Evolutionary conservation across 2,113 vertebrate species (phyloP).

Genomic region (Falcunculus frontatus): DNA sequence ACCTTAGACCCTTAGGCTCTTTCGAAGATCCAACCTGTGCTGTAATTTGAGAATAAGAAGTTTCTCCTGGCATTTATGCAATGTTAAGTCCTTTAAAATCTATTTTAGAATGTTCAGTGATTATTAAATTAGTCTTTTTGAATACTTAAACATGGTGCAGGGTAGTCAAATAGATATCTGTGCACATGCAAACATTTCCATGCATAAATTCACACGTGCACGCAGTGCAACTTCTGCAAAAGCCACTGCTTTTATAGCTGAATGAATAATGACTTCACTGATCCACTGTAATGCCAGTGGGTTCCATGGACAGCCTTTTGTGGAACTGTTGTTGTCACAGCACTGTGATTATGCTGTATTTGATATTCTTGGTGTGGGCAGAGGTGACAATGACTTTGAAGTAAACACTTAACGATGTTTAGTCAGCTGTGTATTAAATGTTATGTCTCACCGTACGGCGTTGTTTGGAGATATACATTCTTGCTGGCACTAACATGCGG

Average conservation of each 20-base stretch:
- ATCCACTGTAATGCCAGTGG: not conserved
- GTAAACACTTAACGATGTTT: not conserved
- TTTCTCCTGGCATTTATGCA: not conserved
- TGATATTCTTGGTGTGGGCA: not conserved
- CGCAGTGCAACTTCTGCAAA: not conserved
- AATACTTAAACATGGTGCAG: not conserved
- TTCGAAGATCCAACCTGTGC: not conserved
- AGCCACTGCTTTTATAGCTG: not conserved
- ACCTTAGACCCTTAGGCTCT: not conserved
- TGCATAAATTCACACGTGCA: accelerated
- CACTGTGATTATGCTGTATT: not conserved
- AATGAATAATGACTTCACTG: not conserved
- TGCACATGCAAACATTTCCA: not conserved
- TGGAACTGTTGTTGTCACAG: not conserved
- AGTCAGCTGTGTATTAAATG: not conserved
- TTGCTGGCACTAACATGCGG: not conserved
- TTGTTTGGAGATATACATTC: slow-evolving; percentile 4
- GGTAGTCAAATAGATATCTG: not conserved
- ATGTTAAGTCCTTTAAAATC: not conserved
- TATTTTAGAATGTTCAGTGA: not conserved
- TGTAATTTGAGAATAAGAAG: not conserved
- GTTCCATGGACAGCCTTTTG: not conserved
- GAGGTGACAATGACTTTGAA: slow-evolving; percentile 6
- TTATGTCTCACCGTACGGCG: not conserved
- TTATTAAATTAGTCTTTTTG: not conserved